These are phyloP conservation scores for Ornithoptera alexandrae DNA, from an alignment of 2,888 invertebrate genomes.

Conservation along the genomic window DNA sequence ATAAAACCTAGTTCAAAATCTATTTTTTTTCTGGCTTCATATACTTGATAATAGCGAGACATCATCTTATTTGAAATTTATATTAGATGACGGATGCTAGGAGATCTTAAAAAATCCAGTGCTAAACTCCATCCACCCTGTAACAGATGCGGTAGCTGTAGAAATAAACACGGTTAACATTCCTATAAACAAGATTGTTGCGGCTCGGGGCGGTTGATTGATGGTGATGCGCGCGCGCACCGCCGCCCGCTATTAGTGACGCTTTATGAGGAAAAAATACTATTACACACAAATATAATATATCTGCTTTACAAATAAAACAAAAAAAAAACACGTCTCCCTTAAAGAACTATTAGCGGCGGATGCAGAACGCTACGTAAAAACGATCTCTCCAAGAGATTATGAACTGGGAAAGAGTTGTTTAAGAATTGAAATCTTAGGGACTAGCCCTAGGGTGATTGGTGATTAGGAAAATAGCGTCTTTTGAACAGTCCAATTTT, in stretches of 20 bases:
- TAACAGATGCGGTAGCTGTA: conserved; percentile 46
- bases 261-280: conserved; percentile 58
- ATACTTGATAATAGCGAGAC: too few species aligned
- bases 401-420: neutral
- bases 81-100: neutral
- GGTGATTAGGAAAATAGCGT: too few species aligned
- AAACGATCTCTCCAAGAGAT: neutral
- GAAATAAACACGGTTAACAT: conserved; percentile 76
- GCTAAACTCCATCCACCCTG: conserved; percentile 42
- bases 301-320: conserved; percentile 20
- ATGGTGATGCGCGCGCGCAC: conserved; percentile 58
- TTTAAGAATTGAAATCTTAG: neutral
- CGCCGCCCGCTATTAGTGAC: conserved; percentile 63
- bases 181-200: conserved; percentile 76
- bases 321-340: conserved; percentile 9
- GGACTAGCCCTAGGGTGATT: neutral
- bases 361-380: conserved; percentile 1
- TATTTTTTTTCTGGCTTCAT: too few species aligned
- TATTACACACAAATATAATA: conserved; percentile 26
- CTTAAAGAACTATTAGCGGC: conserved; percentile 18
- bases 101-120: conserved; percentile 1
- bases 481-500: too few species aligned
- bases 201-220: conserved; percentile 55
- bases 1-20: too few species aligned
- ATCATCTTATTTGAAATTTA: too few species aligned